phyloP scores from a whole-genome alignment of 2,888 invertebrate genomes.

The Caenorhabditis panamensis region DNA sequence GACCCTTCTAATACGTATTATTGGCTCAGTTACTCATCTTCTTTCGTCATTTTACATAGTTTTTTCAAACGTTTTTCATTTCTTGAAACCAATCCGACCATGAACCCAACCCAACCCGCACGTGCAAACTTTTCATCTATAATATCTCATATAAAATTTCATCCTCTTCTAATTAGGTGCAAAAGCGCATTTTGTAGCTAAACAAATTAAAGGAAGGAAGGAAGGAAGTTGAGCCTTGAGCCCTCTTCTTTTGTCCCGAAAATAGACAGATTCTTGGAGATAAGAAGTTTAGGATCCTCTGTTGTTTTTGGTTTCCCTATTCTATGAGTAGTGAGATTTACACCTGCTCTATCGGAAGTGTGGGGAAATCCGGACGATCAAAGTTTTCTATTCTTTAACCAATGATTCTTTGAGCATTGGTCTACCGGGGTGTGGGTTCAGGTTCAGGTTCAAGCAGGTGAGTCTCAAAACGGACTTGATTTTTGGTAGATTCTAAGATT shows the following conservation, averaged over 20 bases:
- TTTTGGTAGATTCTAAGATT: no score
- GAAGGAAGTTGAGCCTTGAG: conserved; percentile 23
- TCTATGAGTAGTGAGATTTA: no score
- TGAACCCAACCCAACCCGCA: no score
- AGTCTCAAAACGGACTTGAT: no score
- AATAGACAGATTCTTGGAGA: conserved; percentile 26
- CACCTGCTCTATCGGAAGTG: conserved; percentile 10
- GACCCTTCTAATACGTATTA: no score
- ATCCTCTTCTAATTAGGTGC: conserved; percentile 31
- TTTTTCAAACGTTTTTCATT: no score
- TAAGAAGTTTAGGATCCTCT: neutral
- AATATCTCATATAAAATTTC: neutral
- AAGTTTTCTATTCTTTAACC: conserved; percentile 30
- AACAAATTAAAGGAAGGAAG: conserved; percentile 41
- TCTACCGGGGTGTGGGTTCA: neutral
- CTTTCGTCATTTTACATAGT: no score
- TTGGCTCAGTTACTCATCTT: conserved; percentile 4
- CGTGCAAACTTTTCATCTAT: neutral
- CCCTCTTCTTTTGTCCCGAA: neutral
- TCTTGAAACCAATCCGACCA: neutral
- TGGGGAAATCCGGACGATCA: conserved; percentile 26
- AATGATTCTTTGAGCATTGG: conserved; percentile 33
- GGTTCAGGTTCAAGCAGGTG: no score
- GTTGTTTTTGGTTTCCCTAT: neutral
- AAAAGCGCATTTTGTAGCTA: conserved; percentile 21